Evolutionary conservation across 2,888 invertebrate species (phyloP).

Genomic region (Drosophila lacicola): DNA sequence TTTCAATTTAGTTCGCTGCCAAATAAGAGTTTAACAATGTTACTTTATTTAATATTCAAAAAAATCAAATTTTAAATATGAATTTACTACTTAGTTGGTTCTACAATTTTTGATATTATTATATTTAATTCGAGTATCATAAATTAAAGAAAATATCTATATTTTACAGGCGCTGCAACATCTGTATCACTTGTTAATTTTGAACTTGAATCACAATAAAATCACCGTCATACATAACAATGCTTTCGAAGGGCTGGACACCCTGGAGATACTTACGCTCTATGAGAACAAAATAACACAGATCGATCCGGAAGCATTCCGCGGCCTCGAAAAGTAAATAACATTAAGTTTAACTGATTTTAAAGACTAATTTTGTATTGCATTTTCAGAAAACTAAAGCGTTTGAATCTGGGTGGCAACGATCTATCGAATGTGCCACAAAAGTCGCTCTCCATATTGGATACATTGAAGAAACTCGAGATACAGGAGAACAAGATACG

Average conservation of each 20-base stretch:
- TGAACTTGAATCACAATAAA: slow-evolving; percentile 95
- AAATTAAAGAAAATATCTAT: background rate
- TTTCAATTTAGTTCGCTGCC: too few relatives aligned
- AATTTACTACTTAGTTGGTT: too few relatives aligned
- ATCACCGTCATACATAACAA: slow-evolving; percentile 91
- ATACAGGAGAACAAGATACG: slow-evolving; percentile 94
- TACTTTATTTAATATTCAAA: too few relatives aligned
- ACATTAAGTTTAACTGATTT: background rate
- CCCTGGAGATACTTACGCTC: slow-evolving; percentile 93
- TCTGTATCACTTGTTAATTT: slow-evolving; percentile 92
- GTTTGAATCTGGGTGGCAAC: slow-evolving; percentile 94
- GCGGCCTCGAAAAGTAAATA: slow-evolving; percentile 93
- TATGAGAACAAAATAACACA: slow-evolving; percentile 93
- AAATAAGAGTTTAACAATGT: too few relatives aligned
- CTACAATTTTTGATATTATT: too few relatives aligned
- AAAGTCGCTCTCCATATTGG: slow-evolving; percentile 91
- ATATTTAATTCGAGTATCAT: too few relatives aligned
- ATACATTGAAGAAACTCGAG: slow-evolving; percentile 93
- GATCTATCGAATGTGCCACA: slow-evolving; percentile 91
- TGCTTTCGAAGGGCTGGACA: slow-evolving; percentile 94
- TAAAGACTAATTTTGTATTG: background rate
- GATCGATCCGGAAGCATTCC: slow-evolving; percentile 93
- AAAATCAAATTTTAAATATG: too few relatives aligned
- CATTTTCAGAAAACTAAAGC: slow-evolving; percentile 89
- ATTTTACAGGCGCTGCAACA: slow-evolving; percentile 88